Conservation (phyloP, 35 echinoderm and acorn worm genomes). For the Heliocidaris erythrogramma region DNA sequence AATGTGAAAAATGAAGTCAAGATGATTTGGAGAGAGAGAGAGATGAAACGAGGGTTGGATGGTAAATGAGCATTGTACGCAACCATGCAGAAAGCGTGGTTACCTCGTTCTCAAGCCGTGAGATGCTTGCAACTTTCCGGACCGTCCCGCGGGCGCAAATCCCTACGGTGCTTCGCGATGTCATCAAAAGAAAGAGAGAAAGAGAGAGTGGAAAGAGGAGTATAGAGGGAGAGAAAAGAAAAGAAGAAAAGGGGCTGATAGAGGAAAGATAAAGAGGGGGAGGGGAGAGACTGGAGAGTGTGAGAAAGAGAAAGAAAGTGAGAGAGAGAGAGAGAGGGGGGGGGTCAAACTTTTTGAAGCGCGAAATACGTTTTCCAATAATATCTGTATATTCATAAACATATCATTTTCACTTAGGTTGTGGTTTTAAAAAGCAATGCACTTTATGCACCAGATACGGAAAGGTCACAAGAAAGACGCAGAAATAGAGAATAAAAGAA, state of each 20-base stretch:
- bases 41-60: neutral
- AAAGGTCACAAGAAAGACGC: too few relatives aligned
- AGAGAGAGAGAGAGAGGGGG: too few relatives aligned
- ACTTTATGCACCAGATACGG: too few relatives aligned
- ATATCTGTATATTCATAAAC: too few relatives aligned
- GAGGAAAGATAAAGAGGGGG: neutral
- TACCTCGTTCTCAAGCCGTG: neutral
- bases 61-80: neutral
- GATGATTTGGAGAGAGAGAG: neutral
- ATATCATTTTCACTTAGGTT: too few relatives aligned
- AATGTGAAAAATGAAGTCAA: neutral
- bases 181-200: neutral
- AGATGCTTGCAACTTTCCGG: neutral
- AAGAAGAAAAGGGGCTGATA: neutral
- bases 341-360: too few relatives aligned
- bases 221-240: neutral
- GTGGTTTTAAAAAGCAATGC: too few relatives aligned
- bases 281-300: neutral
- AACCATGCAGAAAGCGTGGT: neutral
- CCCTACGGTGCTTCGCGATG: neutral
- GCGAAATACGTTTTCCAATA: too few relatives aligned
- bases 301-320: neutral
- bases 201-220: neutral
- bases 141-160: neutral
- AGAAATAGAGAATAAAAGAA: too few relatives aligned